These are phyloP conservation scores for Naja naja DNA, from an alignment of 2,113 vertebrate genomes.

Conservation along the genomic window DNA sequence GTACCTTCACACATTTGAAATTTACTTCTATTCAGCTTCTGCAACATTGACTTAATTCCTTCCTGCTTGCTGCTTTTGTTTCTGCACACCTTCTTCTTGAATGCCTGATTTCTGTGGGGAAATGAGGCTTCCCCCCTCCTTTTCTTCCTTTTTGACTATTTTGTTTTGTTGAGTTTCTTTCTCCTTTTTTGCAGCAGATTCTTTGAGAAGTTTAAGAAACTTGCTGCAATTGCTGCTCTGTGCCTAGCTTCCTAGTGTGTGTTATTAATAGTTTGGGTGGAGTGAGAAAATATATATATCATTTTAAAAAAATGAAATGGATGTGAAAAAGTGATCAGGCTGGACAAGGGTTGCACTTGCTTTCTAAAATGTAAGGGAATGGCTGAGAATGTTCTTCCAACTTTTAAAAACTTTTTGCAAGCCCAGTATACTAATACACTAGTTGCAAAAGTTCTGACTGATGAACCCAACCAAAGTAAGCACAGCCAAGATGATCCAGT, in stretches of 20 bases:
- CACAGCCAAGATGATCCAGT: too few relatives aligned
- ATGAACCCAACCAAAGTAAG: too few relatives aligned
- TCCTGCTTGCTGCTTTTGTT: background rate
- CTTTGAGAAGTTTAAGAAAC: too few relatives aligned
- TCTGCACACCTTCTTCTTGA: constrained; percentile 7
- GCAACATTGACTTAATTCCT: constrained; percentile 17
- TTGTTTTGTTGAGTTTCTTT: background rate
- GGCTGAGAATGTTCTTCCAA: background rate
- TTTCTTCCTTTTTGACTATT: background rate
- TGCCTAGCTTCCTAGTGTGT: background rate
- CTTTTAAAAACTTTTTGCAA: background rate
- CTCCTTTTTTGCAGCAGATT: background rate
- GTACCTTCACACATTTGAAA: constrained; percentile 10
- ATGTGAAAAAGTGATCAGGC: background rate
- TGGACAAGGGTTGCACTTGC: background rate
- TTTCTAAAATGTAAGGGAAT: background rate
- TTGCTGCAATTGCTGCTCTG: background rate
- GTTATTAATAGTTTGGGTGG: background rate
- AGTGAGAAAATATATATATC: too few relatives aligned
- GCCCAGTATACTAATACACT: background rate
- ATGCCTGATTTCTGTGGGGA: constrained; percentile 9
- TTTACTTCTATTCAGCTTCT: constrained; percentile 14
- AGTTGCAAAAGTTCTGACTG: too few relatives aligned
- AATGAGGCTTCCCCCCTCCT: too few relatives aligned
- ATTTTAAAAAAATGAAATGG: background rate